Evolutionary conservation across 2,888 invertebrate genomes (phyloP).

Genomic region (Drosophila gaucha): DNA sequence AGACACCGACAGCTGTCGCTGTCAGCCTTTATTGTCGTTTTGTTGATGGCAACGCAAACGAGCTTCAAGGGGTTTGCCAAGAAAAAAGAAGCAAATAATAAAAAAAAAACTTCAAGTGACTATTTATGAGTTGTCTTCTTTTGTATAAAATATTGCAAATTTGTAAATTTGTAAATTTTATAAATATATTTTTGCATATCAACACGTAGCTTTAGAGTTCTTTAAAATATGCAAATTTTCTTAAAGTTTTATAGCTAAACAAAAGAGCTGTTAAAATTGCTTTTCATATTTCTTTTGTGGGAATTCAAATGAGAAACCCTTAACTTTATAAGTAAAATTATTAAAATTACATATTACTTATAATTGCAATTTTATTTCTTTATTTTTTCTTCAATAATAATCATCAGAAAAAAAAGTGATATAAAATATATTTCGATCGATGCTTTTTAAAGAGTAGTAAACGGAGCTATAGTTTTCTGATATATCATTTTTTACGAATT

Average conservation of each 20-base stretch:
- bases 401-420: too few relatives aligned
- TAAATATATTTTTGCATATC: constrained; percentile 9
- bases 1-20: constrained; percentile 23
- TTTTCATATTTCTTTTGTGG: too few relatives aligned
- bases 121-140: neutral
- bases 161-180: neutral
- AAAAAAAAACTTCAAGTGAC: neutral
- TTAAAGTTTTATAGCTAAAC: neutral
- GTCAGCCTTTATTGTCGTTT: constrained; percentile 44
- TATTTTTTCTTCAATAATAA: too few relatives aligned
- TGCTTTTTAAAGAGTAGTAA: too few relatives aligned
- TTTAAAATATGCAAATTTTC: neutral
- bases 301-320: too few relatives aligned
- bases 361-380: too few relatives aligned
- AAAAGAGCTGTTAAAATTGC: too few relatives aligned
- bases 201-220: constrained; percentile 24
- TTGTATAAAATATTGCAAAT: constrained; percentile 11
- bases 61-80: constrained; percentile 14
- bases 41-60: constrained; percentile 13
- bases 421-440: too few relatives aligned
- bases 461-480: too few relatives aligned
- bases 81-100: neutral
- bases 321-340: too few relatives aligned
- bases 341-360: too few relatives aligned
- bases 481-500: too few relatives aligned